Evolutionary conservation across 2,113 vertebrate species (phyloP).

Genomic region (Poicephalus meyeri): DNA sequence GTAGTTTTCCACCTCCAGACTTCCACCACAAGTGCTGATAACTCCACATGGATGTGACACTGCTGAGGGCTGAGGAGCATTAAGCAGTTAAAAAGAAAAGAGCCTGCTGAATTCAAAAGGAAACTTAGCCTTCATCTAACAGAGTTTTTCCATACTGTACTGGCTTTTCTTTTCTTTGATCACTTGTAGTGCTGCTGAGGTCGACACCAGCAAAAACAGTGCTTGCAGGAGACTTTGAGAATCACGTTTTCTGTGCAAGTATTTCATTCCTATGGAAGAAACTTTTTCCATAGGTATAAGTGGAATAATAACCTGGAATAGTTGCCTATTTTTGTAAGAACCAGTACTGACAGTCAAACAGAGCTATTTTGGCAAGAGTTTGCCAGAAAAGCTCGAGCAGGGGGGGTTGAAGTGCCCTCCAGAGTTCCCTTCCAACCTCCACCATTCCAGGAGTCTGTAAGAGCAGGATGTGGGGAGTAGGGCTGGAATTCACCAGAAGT

Average conservation of each 20-base stretch:
- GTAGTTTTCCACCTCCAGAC: background rate
- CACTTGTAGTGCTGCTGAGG: background rate
- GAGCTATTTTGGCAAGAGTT: background rate
- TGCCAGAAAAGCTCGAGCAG: background rate
- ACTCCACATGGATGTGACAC: background rate
- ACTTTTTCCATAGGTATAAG: background rate
- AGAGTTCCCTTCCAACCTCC: background rate
- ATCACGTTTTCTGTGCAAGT: background rate
- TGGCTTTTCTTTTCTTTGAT: background rate
- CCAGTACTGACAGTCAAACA: background rate
- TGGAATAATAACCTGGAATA: background rate
- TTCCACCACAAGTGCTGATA: accelerated
- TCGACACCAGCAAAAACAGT: background rate
- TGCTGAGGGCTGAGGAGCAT: background rate
- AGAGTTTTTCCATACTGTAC: background rate
- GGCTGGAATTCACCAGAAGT: background rate
- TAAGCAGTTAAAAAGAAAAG: background rate
- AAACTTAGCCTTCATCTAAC: background rate
- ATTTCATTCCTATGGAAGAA: background rate
- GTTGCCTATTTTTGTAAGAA: background rate
- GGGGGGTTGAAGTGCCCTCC: background rate
- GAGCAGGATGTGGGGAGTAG: background rate
- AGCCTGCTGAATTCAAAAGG: background rate
- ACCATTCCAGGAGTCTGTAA: background rate
- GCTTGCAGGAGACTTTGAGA: background rate